Conservation (phyloP, 1,140 invertebrate species). For the Holcopasites calliopsidis region DNA sequence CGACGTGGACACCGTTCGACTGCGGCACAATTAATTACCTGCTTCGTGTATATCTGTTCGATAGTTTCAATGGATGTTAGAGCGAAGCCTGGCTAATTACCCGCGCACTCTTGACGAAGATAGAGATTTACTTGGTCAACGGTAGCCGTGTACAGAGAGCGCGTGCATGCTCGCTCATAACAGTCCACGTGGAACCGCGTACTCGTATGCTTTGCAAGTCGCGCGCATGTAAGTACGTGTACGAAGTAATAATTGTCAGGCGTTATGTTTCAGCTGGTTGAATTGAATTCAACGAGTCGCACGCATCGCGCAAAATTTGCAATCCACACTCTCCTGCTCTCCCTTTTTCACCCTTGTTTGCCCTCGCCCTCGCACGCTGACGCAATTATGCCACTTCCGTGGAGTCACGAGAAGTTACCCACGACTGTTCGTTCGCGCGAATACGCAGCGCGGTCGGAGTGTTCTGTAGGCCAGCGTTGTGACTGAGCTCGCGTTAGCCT, state of each 20-base stretch:
- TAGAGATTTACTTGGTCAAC: conserved; percentile 55
- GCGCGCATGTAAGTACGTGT: not conserved
- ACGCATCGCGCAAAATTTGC: conserved; percentile 56
- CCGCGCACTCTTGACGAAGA: conserved; percentile 42
- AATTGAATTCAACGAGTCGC: conserved; percentile 64
- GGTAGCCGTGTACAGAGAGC: not conserved
- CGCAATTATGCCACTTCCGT: conserved; percentile 61
- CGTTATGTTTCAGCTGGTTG: conserved; percentile 60
- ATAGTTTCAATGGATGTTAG: conserved; percentile 55
- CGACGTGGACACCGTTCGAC: conserved; percentile 53
- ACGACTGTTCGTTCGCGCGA: conserved; percentile 7
- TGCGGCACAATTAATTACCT: conserved; percentile 55
- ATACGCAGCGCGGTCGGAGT: not conserved
- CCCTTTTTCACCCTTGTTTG: not conserved
- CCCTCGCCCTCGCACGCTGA: not conserved
- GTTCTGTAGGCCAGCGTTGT: too few relatives aligned
- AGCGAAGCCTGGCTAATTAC: conserved; percentile 56
- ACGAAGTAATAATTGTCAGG: too few relatives aligned
- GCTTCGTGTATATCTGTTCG: conserved; percentile 19
- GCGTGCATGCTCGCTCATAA: too few relatives aligned
- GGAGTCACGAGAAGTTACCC: conserved; percentile 41
- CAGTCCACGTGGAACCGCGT: too few relatives aligned
- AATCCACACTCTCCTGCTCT: conserved; percentile 30
- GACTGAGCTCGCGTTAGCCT: too few relatives aligned
- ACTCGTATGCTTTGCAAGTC: too few relatives aligned